These are phyloP conservation scores for Caenorhabditis uteleia DNA, from an alignment of 2,888 invertebrate genomes.

Conservation along the genomic window DNA sequence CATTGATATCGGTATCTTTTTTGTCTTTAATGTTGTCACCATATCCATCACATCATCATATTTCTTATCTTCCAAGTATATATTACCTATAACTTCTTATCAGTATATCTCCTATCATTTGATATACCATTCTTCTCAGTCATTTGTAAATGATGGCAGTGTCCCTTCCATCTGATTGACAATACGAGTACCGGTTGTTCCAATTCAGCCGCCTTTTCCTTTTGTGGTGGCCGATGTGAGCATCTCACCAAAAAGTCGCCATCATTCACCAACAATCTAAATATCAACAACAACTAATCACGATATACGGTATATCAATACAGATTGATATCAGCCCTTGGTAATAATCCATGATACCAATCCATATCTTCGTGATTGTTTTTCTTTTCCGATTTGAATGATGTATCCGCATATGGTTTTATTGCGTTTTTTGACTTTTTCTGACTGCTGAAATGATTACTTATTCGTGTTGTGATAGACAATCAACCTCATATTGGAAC, in stretches of 20 bases:
- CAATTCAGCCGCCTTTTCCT: neutral
- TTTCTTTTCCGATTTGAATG: too few species aligned
- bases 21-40: constrained; percentile 15
- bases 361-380: constrained; percentile 41
- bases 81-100: constrained; percentile 5
- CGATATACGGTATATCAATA: neutral
- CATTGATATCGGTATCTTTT: constrained; percentile 35
- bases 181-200: constrained; percentile 26
- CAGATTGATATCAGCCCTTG: constrained; percentile 44
- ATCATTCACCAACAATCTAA: constrained; percentile 25
- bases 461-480: too few species aligned
- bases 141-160: constrained; percentile 42
- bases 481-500: too few species aligned
- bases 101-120: neutral
- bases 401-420: too few species aligned
- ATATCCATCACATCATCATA: constrained; percentile 26
- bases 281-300: constrained; percentile 1
- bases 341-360: constrained; percentile 49
- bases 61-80: constrained; percentile 22
- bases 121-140: constrained; percentile 17
- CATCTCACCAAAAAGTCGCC: constrained; percentile 38
- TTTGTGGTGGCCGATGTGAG: constrained; percentile 9
- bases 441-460: too few species aligned
- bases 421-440: too few species aligned
- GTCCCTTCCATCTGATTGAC: constrained; percentile 49